Conservation (phyloP, 1,140 invertebrate species). For the Scaptomyza graminum region DNA sequence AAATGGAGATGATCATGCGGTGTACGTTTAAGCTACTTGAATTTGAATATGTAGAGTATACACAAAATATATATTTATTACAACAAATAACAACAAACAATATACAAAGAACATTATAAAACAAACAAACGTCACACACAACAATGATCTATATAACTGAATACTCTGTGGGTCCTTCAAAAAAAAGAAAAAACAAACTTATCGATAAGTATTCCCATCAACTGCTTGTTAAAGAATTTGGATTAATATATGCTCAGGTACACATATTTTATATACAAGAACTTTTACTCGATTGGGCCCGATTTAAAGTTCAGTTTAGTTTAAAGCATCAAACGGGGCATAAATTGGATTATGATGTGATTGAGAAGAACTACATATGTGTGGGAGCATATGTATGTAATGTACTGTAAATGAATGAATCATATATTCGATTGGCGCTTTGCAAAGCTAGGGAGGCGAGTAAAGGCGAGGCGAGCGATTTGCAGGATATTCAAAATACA, state of each 20-base stretch:
- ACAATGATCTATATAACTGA: not conserved
- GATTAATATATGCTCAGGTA: not conserved
- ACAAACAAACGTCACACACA: not conserved
- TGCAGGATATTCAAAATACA: conserved; percentile 26
- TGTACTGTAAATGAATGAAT: conserved; percentile 27
- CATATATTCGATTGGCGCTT: conserved; percentile 24
- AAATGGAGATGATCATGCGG: conserved; percentile 78
- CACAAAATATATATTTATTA: conserved; percentile 19
- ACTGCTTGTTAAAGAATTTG: not conserved
- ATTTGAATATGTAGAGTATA: conserved; percentile 15
- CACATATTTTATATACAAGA: too few species aligned
- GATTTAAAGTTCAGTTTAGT: not conserved
- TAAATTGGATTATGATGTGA: not conserved
- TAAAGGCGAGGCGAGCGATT: conserved; percentile 18
- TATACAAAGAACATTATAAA: not conserved
- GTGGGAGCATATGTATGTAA: conserved; percentile 3
- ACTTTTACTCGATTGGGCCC: not conserved
- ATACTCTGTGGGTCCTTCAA: not conserved
- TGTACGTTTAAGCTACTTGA: conserved; percentile 44
- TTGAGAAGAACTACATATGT: conserved; percentile 4
- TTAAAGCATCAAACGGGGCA: not conserved
- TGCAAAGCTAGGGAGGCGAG: conserved; percentile 17
- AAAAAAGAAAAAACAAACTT: not conserved
- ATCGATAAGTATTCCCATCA: not conserved
- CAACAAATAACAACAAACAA: conserved; percentile 15